Percentiles rank a stretch among this genome's conserved stretches.
These are phyloP conservation scores for Calypte anna DNA, from an alignment of 2,113 vertebrate species.

Conservation along the genomic window DNA sequence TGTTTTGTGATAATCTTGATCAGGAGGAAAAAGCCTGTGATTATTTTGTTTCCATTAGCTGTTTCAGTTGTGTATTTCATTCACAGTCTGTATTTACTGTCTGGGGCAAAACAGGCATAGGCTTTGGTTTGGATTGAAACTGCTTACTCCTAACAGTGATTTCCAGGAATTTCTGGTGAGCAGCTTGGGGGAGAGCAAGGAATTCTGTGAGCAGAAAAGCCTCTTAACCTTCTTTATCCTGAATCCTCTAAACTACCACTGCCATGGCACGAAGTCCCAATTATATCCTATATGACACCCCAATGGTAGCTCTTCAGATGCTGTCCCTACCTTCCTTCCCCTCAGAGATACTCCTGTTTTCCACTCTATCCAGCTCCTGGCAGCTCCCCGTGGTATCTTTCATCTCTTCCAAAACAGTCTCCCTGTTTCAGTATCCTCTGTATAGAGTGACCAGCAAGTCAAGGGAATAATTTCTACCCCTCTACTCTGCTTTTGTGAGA, in stretches of 20 bases:
- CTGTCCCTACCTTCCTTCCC: background rate
- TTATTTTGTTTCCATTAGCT: constrained; percentile 7
- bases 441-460: too few species aligned
- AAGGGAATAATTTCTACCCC: too few species aligned
- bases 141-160: background rate
- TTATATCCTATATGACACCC: background rate
- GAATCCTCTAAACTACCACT: background rate
- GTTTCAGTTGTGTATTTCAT: background rate
- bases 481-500: too few species aligned
- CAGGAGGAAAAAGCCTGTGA: background rate
- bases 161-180: background rate
- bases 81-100: background rate
- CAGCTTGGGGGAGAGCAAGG: background rate
- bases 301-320: fast-evolving
- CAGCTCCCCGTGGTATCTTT: background rate
- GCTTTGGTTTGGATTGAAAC: background rate
- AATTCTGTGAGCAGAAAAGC: background rate
- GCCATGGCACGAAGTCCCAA: background rate
- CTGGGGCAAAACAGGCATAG: background rate
- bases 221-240: background rate
- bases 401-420: background rate
- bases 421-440: background rate
- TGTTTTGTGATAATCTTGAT: background rate
- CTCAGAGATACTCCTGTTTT: background rate
- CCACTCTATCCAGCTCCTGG: background rate